Base-by-base conservation (phyloP, 2,797 vertebrate species). In the Arrhamphus sclerolepis region DNA sequence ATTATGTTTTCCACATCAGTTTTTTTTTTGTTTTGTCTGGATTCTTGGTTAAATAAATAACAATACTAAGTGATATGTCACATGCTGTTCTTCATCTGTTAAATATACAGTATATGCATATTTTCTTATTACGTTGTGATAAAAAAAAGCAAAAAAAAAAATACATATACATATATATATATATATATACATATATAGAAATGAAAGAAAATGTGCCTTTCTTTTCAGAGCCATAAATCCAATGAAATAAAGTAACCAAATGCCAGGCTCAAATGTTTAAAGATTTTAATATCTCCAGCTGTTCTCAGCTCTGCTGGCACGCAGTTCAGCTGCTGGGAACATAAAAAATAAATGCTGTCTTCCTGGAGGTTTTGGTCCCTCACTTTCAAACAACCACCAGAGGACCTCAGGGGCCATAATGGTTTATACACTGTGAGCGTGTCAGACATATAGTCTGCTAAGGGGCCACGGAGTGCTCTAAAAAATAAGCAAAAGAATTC, bases 301-400 rank as follows among this genome's bases (percentile, higher is more conserved):
- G 50, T 22, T 62, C 42, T 54, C 3, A 38, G 50, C 43, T 44
- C 29, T 54, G 60, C 31, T 46, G 44, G 28, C 19, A 56, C 49
- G 19, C 56, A 20, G n/a, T 24, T 17, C 48, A 20, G 34, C 57
- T 49, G 39, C 46, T 20, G 47, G 20, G 13, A 62, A 18, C 22
- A 54, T 46, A 46, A 48, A 62, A 39, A 17, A 11, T 54, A 54
- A 40, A 47, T 26, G 43, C 6, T 14, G 20, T 21, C 34, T 46
- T 31, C 39, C 34, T 18, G 14, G 16, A 26, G 31, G 21, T 46
- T 62, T 54, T 28, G 39, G 13, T 40, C 22, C 11, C 53, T 28
- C 26, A 16, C 29, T 41, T 41, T 53, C 14, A 14, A 46, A 39
- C n/a, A 22, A 44, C 21, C 42, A 62, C 26, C 42, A 11, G 14